Percentiles rank a stretch among this genome's conserved stretches.
Evolutionary conservation across 2,113 vertebrate genomes (phyloP).

Genomic region (Ceratotherium simum): DNA sequence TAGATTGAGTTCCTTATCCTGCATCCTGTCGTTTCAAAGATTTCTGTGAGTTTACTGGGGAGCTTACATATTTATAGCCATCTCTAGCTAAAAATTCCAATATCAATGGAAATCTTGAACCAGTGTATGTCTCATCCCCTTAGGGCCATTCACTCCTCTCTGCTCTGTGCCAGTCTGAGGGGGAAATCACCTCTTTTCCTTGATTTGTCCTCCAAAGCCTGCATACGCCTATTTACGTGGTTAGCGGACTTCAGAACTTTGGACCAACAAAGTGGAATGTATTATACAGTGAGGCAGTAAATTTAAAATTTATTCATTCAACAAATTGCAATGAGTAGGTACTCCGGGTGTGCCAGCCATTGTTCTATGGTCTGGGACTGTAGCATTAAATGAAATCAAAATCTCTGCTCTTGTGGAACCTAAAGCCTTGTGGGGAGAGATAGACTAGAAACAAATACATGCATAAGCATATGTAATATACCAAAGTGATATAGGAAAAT

Average conservation of each 20-base stretch:
- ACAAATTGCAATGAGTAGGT: not conserved
- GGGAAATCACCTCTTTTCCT: not conserved
- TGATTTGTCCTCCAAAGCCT: not conserved
- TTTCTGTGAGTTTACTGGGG: not conserved
- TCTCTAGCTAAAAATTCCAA: not conserved
- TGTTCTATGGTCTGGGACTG: not conserved
- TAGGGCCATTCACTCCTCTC: not conserved
- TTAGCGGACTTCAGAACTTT: not conserved
- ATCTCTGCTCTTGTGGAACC: not conserved
- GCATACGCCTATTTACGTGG: rapidly evolving
- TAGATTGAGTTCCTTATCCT: not conserved
- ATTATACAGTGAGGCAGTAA: not conserved
- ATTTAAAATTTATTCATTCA: not conserved
- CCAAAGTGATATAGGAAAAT: not conserved
- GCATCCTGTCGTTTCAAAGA: not conserved
- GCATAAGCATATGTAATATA: not conserved
- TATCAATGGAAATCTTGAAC: not conserved
- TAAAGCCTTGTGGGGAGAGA: not conserved
- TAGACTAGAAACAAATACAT: not conserved
- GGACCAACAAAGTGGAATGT: not conserved
- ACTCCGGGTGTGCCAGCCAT: not conserved
- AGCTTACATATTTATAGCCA: not conserved
- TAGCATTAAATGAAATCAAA: not conserved
- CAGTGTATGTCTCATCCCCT: not conserved
- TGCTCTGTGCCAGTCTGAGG: not conserved